These are phyloP conservation scores for Empis livida DNA, from an alignment of 2,888 invertebrate species.

Conservation along the genomic window DNA sequence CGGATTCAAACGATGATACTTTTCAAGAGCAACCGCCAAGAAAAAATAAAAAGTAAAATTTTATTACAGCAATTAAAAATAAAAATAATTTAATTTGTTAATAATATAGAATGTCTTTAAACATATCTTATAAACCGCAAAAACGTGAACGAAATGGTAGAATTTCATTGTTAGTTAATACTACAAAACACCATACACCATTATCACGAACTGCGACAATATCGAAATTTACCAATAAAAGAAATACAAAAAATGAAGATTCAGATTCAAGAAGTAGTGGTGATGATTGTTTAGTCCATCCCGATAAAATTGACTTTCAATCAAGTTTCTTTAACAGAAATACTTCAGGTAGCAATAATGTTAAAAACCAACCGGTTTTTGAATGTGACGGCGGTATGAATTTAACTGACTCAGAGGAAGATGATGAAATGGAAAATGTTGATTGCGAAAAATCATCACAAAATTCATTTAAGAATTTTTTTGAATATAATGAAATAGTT, in stretches of 20 bases:
- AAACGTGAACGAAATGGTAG: too few relatives aligned
- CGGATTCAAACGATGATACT: neutral
- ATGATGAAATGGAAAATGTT: conserved; percentile 13
- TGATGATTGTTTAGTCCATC: conserved; percentile 41
- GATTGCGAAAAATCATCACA: conserved; percentile 14
- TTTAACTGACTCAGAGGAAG: conserved; percentile 28
- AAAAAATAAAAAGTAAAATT: neutral
- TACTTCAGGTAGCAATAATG: conserved; percentile 13
- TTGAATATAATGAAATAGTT: conserved; percentile 45
- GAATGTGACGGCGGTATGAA: conserved; percentile 32
- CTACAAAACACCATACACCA: conserved; percentile 26
- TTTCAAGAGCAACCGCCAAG: neutral
- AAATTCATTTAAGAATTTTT: conserved; percentile 36
- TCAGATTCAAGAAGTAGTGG: conserved; percentile 35
- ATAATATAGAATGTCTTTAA: too few relatives aligned
- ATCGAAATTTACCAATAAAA: neutral
- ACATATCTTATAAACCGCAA: too few relatives aligned
- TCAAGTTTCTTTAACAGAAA: conserved; percentile 40
- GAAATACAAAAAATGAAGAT: neutral
- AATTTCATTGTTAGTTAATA: neutral
- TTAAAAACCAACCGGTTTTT: conserved; percentile 21
- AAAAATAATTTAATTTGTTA: neutral
- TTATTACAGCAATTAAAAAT: neutral
- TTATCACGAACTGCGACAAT: conserved; percentile 21
- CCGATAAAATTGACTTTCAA: conserved; percentile 41